Evolutionary conservation across 2,113 vertebrate species (phyloP).

Genomic region (Misgurnus mizolepis): DNA sequence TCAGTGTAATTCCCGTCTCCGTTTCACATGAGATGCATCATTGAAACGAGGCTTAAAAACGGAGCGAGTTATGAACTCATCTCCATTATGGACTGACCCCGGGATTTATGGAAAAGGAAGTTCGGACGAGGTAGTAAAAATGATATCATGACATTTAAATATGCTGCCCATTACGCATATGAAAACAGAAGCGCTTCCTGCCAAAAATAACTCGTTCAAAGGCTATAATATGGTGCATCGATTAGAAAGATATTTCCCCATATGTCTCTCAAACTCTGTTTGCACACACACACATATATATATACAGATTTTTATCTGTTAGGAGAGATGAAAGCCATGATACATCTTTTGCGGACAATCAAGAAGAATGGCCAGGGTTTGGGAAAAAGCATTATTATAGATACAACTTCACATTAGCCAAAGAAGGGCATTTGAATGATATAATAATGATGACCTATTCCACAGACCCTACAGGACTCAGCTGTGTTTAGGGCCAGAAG

Average conservation of each 20-base stretch:
- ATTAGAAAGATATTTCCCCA: slow-evolving; percentile 65
- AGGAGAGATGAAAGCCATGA: slow-evolving; percentile 45
- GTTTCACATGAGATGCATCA: slow-evolving; percentile 21
- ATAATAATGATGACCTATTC: slow-evolving; percentile 76
- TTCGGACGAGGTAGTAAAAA: slow-evolving; percentile 68
- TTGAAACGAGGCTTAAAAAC: slow-evolving; percentile 41
- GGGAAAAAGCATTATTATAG: slow-evolving; percentile 48
- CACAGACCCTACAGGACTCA: slow-evolving; percentile 68
- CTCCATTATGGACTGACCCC: slow-evolving; percentile 64
- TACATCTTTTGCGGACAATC: slow-evolving; percentile 15
- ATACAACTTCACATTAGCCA: slow-evolving; percentile 61
- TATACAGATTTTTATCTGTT: slow-evolving; percentile 51
- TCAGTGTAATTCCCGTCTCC: too few species aligned
- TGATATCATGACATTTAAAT: slow-evolving; percentile 72
- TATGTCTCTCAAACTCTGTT: slow-evolving; percentile 59
- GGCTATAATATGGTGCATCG: slow-evolving; percentile 65
- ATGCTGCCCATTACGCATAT: slow-evolving; percentile 66
- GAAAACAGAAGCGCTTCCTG: slow-evolving; percentile 60
- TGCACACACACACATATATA: slow-evolving; percentile 63
- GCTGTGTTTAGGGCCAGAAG: slow-evolving; percentile 69
- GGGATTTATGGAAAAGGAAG: slow-evolving; percentile 61
- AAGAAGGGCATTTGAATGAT: slow-evolving; percentile 68
- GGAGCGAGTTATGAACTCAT: slow-evolving; percentile 68
- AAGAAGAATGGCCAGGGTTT: slow-evolving; percentile 22
- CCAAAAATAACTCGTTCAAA: slow-evolving; percentile 67